Conservation (phyloP, 2,113 vertebrate species). For the Silurus asotus region DNA sequence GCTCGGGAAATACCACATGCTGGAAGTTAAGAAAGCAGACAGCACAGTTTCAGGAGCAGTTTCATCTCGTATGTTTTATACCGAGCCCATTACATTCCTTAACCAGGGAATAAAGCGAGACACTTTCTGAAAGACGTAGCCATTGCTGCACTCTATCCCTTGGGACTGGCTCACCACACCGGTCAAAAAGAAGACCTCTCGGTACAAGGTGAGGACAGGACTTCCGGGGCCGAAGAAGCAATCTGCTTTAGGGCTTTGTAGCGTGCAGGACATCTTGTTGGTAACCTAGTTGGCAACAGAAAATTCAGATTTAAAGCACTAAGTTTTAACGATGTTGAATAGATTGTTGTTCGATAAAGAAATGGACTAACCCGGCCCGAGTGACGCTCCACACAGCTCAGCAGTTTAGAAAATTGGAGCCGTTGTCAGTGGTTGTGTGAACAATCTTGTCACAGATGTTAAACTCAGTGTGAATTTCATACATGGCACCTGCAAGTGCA, state of each 20-base stretch:
- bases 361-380: constrained; percentile 42
- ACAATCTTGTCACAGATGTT: too few species aligned
- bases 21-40: neutral
- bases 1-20: too few species aligned
- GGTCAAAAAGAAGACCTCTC: constrained; percentile 72
- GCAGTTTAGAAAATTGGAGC: constrained; percentile 38
- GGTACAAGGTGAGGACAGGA: constrained; percentile 71
- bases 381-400: constrained; percentile 60
- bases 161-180: constrained; percentile 66
- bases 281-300: constrained; percentile 55
- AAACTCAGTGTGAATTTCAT: too few species aligned
- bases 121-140: constrained; percentile 75
- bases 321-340: neutral
- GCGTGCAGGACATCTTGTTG: constrained; percentile 76
- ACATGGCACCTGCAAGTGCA: too few species aligned
- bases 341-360: neutral
- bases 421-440: too few species aligned
- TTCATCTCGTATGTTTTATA: neutral
- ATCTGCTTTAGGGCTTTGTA: constrained; percentile 58
- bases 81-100: constrained; percentile 55
- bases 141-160: constrained; percentile 63
- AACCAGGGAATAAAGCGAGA: constrained; percentile 72
- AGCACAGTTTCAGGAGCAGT: neutral
- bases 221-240: constrained; percentile 70
- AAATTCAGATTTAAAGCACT: neutral